Evolutionary conservation across 2,113 vertebrate genomes (phyloP), one percentile per base, ranked within the genome.

Genomic region (Rafetus swinhoei): DNA sequence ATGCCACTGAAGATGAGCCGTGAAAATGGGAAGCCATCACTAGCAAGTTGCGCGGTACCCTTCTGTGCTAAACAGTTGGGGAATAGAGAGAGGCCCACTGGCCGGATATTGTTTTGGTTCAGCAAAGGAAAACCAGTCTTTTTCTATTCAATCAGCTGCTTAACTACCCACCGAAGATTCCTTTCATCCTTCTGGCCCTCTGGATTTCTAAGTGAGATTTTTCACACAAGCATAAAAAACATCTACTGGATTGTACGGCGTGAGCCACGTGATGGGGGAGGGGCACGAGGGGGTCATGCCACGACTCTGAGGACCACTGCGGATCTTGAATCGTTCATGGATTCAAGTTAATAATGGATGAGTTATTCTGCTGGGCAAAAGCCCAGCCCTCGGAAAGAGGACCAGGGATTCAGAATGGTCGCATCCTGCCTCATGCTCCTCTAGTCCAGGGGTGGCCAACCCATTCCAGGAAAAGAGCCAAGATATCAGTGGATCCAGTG

Each of bases 31-130:
- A 39, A 39, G n/a, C 35, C 11, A 74, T 74, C 22, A 10, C 69
- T 39, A 39, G n/a, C 19, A 21, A 21, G 24, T 74, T 10, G 24
- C 12, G 29, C 56, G 76, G 7, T 89, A 29, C 74, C 53, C 85
- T 22, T 89, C 94, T 94, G 92, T 86, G 90, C 90, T 91, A 88
- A 22, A 22, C 45, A 84, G 59, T 57, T 56, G 15, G n/a, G 19
- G 60, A 77, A 85, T 85, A 29, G 85, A 72, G 54, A 81, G 52
- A 74, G 5, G 22, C 55, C 50, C 52, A 79, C 65, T 88, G 93
- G 95, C 82, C 94, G 94, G 87, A 77, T 93, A 95, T 85, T 57
- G 62, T 87, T 97, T 89, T 89, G 35, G 80, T 39, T 88, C 85
- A 94, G 93, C 84, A 92, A 52, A 77, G 29, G 18, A 90, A 39